These are phyloP conservation scores for Athrips mouffetella DNA, from an alignment of 2,888 invertebrate species.

Conservation along the genomic window DNA sequence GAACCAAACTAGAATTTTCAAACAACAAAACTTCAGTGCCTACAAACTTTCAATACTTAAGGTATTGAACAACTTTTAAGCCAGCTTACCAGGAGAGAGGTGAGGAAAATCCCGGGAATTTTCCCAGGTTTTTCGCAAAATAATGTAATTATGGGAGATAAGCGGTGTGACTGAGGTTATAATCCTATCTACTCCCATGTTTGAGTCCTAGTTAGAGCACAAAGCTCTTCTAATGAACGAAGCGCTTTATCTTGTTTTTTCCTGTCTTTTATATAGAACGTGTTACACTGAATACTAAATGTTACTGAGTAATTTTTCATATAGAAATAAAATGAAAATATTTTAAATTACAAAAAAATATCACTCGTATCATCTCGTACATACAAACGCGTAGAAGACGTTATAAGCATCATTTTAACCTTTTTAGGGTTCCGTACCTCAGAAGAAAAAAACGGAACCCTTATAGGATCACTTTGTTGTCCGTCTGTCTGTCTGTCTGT, in stretches of 20 bases:
- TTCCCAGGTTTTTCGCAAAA: background rate
- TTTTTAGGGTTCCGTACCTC: no score
- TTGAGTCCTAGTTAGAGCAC: background rate
- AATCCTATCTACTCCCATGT: background rate
- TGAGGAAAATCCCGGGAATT: background rate
- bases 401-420: no score
- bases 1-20: no score
- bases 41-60: background rate
- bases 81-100: slow-evolving; percentile 1
- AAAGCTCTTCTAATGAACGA: background rate
- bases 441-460: no score
- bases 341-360: no score
- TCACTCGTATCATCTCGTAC: no score
- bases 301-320: no score
- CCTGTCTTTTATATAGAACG: background rate
- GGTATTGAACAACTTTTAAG: slow-evolving; percentile 5
- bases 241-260: background rate
- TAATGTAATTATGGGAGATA: background rate
- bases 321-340: no score
- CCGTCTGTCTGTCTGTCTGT: no score
- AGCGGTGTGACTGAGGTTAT: background rate
- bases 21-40: background rate
- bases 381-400: no score
- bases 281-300: background rate
- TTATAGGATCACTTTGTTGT: no score